A percentile compares a stretch with the other conserved stretches of the same genome.
These are phyloP conservation scores for Anastrepha obliqua DNA, from an alignment of 1,140 invertebrate genomes.

Conservation along the genomic window DNA sequence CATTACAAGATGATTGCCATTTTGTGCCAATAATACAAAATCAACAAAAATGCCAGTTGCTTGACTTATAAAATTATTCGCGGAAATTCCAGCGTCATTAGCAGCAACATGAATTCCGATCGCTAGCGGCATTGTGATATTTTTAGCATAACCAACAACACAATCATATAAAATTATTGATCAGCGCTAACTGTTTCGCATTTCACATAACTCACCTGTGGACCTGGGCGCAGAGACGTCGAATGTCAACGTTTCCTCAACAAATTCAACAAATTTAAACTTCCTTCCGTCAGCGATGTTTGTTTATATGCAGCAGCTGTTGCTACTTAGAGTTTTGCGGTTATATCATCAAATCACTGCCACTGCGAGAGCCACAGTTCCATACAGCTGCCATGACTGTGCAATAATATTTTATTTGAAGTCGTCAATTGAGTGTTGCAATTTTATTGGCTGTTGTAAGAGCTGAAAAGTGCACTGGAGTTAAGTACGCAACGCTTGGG, in stretches of 20 bases:
- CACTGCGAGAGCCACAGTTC: not conserved
- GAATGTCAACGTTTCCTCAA: not conserved
- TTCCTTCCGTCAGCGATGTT: not conserved
- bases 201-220: not conserved
- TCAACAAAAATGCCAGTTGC: too few relatives aligned
- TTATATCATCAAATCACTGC: not conserved
- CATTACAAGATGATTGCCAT: too few relatives aligned
- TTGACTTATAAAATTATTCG: too few relatives aligned
- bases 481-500: too few relatives aligned
- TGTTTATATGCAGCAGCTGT: not conserved
- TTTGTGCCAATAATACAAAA: too few relatives aligned
- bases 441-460: too few relatives aligned
- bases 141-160: too few relatives aligned
- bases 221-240: not conserved
- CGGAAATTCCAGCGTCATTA: too few relatives aligned
- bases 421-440: not conserved
- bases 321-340: not conserved
- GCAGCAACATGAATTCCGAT: not conserved
- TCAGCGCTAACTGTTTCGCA: not conserved
- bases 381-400: not conserved
- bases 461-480: too few relatives aligned
- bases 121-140: not conserved
- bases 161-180: not conserved
- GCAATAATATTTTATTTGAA: not conserved
- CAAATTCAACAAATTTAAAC: not conserved